Percentiles rank a stretch among this genome's conserved stretches.
Conservation (phyloP, 2,797 vertebrate species). For the Amblyopsis hoosieri region DNA sequence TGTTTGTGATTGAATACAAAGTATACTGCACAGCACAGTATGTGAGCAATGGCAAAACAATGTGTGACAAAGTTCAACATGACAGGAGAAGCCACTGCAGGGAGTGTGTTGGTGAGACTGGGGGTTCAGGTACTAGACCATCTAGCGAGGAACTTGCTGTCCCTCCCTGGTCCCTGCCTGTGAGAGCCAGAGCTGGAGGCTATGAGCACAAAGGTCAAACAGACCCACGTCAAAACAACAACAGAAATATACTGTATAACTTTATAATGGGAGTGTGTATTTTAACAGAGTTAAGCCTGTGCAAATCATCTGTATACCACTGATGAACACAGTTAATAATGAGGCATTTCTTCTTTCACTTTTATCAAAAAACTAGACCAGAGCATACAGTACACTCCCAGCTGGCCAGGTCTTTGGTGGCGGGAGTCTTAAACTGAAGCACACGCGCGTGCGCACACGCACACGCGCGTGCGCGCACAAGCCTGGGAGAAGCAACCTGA, state of each 20-base stretch:
- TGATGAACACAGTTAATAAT: no score
- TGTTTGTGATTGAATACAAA: not conserved
- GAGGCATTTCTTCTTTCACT: conserved; percentile 1
- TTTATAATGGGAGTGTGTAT: no score
- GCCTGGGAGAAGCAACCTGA: conserved; percentile 54
- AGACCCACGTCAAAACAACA: conserved; percentile 2
- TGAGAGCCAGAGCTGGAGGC: conserved; percentile 23
- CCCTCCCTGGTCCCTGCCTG: conserved; percentile 18
- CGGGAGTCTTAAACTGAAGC: conserved; percentile 14
- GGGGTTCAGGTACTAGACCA: no score
- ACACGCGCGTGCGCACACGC: conserved; percentile 41
- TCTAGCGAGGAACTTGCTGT: conserved; percentile 36
- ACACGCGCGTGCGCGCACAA: conserved; percentile 55
- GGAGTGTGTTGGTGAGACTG: conserved; percentile 4
- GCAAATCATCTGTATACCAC: no score
- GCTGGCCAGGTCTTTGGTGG: not conserved
- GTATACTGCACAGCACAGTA: no score
- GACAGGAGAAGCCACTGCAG: conserved; percentile 8
- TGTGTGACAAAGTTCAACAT: no score
- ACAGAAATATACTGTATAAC: no score
- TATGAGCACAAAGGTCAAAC: conserved; percentile 26
- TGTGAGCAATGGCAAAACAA: no score
- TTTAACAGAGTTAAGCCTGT: no score
- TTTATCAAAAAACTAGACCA: conserved; percentile 11
- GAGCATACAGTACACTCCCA: no score